Evolutionary conservation across 2,888 invertebrate species (phyloP).

Genomic region (Metallyticus violacea): DNA sequence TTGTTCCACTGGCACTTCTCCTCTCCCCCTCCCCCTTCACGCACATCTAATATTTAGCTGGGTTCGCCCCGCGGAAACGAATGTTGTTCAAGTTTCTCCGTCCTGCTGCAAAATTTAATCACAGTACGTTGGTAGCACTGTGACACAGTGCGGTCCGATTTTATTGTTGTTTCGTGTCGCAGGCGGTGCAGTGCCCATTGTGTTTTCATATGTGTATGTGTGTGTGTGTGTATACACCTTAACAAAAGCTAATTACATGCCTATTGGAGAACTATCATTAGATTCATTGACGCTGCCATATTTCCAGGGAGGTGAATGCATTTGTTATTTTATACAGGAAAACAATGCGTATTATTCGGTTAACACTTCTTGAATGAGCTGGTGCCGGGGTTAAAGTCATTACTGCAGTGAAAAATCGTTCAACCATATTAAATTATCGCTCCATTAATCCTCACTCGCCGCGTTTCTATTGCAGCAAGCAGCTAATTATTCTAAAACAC

Average conservation of each 20-base stretch:
- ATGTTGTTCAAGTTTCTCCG: not conserved
- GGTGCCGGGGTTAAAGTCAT: not conserved
- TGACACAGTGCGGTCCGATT: not conserved
- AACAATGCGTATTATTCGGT: not conserved
- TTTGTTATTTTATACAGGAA: not conserved
- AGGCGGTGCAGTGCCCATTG: too few species aligned
- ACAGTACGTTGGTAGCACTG: not conserved
- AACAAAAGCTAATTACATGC: not conserved
- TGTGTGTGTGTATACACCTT: too few species aligned
- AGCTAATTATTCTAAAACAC: too few species aligned
- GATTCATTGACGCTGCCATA: not conserved
- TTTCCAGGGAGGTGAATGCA: too few species aligned
- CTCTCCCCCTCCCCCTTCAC: not conserved
- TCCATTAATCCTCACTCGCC: not conserved
- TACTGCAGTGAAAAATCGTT: not conserved
- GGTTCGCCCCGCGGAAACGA: not conserved
- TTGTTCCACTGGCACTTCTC: not conserved
- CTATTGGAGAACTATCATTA: too few species aligned
- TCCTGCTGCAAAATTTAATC: not conserved
- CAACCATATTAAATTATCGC: not conserved
- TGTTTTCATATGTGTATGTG: not conserved
- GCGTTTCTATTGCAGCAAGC: not conserved
- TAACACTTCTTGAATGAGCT: not conserved
- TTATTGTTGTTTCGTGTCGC: not conserved
- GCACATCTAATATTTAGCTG: not conserved